These are phyloP conservation scores for Lypha dubia DNA, from an alignment of 2,888 invertebrate genomes.

Conservation along the genomic window DNA sequence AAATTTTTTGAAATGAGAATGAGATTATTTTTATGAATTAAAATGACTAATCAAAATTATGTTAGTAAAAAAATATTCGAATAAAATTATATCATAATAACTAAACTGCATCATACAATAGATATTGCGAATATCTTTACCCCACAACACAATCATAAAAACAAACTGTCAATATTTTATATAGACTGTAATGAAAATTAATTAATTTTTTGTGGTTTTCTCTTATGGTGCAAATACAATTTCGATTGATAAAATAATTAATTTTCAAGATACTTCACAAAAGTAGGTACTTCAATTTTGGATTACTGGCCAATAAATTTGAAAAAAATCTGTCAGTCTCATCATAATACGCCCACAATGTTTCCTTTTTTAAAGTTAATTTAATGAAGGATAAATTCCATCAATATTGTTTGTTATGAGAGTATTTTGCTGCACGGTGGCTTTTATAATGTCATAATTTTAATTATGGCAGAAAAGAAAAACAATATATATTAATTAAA, in stretches of 20 bases:
- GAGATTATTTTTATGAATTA: too few species aligned
- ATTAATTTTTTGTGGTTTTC: background rate
- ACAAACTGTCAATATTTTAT: background rate
- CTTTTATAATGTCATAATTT: background rate
- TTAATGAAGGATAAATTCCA: constrained; percentile 4
- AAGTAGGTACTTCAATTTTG: background rate
- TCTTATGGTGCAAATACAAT: background rate
- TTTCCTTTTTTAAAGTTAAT: background rate
- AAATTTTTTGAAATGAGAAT: too few species aligned
- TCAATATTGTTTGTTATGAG: background rate
- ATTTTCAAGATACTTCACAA: constrained; percentile 4
- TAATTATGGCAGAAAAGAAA: background rate
- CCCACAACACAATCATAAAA: background rate
- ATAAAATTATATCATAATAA: too few species aligned
- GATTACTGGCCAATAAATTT: background rate
- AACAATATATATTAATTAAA: too few species aligned
- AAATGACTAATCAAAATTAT: too few species aligned
- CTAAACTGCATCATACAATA: too few species aligned
- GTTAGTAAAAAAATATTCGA: too few species aligned
- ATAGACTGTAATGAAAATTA: background rate
- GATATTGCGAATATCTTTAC: background rate
- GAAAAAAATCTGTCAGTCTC: background rate
- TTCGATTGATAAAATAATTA: background rate
- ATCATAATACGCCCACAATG: background rate
- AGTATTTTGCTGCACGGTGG: background rate